These are phyloP conservation scores for Sturmia bella DNA, from an alignment of 2,888 invertebrate genomes.

Conservation along the genomic window DNA sequence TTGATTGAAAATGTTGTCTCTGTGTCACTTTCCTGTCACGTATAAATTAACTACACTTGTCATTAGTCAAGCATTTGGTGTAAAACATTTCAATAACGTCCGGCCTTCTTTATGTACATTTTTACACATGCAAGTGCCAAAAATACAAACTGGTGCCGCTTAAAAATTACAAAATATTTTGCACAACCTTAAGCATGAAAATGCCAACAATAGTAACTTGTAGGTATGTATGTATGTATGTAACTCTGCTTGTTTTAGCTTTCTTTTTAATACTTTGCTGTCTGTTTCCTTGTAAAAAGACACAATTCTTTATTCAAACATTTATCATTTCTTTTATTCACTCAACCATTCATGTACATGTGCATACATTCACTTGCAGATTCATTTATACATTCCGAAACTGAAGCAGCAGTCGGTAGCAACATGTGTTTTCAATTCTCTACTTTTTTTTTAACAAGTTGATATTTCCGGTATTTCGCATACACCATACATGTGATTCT, in stretches of 20 bases:
- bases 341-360: not conserved
- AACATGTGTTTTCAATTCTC: slow-evolving; percentile 21
- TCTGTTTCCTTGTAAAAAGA: not conserved
- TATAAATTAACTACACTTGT: too few species aligned
- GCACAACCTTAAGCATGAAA: not conserved
- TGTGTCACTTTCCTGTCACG: too few species aligned
- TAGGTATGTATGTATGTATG: too few species aligned
- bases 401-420: not conserved
- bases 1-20: too few species aligned
- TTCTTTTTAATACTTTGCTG: not conserved
- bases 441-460: slow-evolving; percentile 19
- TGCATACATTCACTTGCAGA: not conserved
- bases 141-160: too few species aligned
- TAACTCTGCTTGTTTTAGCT: slow-evolving; percentile 13
- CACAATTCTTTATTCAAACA: slow-evolving; percentile 9
- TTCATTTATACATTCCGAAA: slow-evolving; percentile 19
- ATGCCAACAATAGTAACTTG: not conserved
- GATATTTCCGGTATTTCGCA: slow-evolving; percentile 38
- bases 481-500: slow-evolving; percentile 2
- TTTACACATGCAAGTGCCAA: too few species aligned
- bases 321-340: not conserved
- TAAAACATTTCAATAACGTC: too few species aligned
- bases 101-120: too few species aligned
- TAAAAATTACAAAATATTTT: not conserved
- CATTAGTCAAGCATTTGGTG: too few species aligned